Evolutionary conservation across 2,888 invertebrate genomes (phyloP), one percentile per base, ranked within the genome.

Genomic region (Cataglyphis albicans): DNA sequence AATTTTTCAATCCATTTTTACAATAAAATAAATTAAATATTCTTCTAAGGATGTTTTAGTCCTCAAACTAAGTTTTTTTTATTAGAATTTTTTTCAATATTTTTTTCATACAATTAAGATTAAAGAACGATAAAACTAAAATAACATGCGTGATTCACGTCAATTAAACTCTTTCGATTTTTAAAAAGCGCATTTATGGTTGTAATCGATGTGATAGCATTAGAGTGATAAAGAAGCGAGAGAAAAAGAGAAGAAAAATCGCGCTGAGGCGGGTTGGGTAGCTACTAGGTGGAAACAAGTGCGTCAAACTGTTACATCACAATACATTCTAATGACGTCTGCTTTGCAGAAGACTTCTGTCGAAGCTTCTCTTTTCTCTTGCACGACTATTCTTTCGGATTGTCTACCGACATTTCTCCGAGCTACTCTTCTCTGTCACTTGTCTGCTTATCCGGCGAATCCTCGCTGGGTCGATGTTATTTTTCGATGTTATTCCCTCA

Each of bases 321-420:
- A 94, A 94, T 94, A 91, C 92, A 90, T 92, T 92, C 94, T 94
- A 94, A 94, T 93, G 94, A 94, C 91, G 90, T 86, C 85, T 81
- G 83, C 88, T 84, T 82, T 64, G 55, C 73, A 81, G 76, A 85
- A 25, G 75, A 76, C 52, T 65, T 67, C 18, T 38, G 78, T 73
- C 74, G 59, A 38, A 63, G 44, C 73, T 57, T 41, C 32, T 61
- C 81, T 32, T 57, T 35, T 6, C 35, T 35, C 59, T 73, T 52
- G 59, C 73, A 41, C 59, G 32, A 21, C 52, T 35, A 75, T 75
- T 67, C 75, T 52, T 76, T 18, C n/a, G 38, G 12, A 76, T 76
- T 65, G 68, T 76, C 75, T 76, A 38, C 38, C 7, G 12, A 15
- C n/a, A 29, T 38, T 25, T 75, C 35, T 75, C 67, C 52, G 75